Evolutionary conservation across 1,140 invertebrate species (phyloP), one percentile per base, ranked within the genome.

Genomic region (Drosophila navojoa): DNA sequence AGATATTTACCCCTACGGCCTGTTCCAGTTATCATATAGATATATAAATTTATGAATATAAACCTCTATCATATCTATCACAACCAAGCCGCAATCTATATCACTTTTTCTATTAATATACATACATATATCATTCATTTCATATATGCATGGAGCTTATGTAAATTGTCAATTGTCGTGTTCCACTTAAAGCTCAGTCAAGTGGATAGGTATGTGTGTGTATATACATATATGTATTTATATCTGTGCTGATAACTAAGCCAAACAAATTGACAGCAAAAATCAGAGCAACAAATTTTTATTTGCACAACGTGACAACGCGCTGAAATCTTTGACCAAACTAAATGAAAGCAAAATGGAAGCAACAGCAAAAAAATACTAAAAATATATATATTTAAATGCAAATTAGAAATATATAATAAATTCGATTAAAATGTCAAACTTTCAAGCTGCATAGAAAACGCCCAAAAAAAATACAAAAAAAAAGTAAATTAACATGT

Each of bases 101-200:
- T 40, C 38, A 40, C 38, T 40, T 4, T 9, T 16, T 45, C 42
- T 3, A 45, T 45, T 45, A 3, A 45, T 45, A 45, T 44, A 6
- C 5, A n/a, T 44, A 44, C 6, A 15, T 15, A 6, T 9, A 45
- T 29, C 27, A 45, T 45, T 19, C 42, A 16, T 45, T 45, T 45
- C 42, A 16, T 27, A 38, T 49, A 5, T 32, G 15, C 11, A 27
- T 27, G 77, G 47, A 52, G 35, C 69, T 59, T 76, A 76, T 69
- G 80, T 76, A 79, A 82, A 79, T 69, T 85, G 74, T 15, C 81
- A 85, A 85, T 85, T 85, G 81, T 40, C 74, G 67, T 86, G 78
- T 53, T 71, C 81, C 66, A 81, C 70, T 85, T 79, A 60, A 61
- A 84, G 72, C 73, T 40, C 70, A 49, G 70, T 72, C 70, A 72